Base-by-base conservation (phyloP, 2,113 vertebrate species). In the Genyomyrus donnyi region DNA sequence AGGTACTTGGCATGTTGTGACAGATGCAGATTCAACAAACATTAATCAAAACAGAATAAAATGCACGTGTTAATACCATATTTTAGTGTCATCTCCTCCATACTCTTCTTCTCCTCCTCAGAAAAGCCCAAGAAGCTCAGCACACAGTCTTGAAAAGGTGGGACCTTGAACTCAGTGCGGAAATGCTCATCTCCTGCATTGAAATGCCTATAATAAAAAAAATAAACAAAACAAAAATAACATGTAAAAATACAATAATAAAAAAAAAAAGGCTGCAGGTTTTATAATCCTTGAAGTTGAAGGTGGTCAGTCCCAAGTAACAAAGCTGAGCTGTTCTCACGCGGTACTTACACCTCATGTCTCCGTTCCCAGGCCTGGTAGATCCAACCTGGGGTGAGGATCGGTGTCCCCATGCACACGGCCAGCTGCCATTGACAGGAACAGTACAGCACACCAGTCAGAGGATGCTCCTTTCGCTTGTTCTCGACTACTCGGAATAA, bases 41-140 rank as follows among this genome's bases (percentile, higher is more conserved):
- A 50, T n/a, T 31, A 10, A 21, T n/a, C 45, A 48, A 48, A n/a
- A 48, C 27, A 66, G 17, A 70, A 58, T 35, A 24, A 49, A 83
- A 39, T 27, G 2, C 17, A 31, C 1, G 58, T 5, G 56, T 89
- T 92, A 94, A 85, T 90, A 99, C 98, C 98, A 90, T 99, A 98
- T 96, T 98, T 99, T 91, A 97, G 94, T 87, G 98, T 99, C 95
- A 98, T 97, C 94, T 99, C 98, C 95, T 99, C 97, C 98, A 99
- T 99, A 93, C 96, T 99, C 86, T 93, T 93, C 94, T 96, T 97
- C 21, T 99, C 98, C 91, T 99, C 98, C 80, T 98, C 96, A 39
- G 97, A 98, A 93, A 99, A 99, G 39, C 98, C 98, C 93, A 98
- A 90, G 92, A 99, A 99, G 94, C 98, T 98, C 90, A 99, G 94